A percentile compares a stretch with the other conserved stretches of the same genome.
These are phyloP conservation scores for Nephrocerus scutellatus DNA, from an alignment of 2,888 invertebrate species.

Conservation along the genomic window DNA sequence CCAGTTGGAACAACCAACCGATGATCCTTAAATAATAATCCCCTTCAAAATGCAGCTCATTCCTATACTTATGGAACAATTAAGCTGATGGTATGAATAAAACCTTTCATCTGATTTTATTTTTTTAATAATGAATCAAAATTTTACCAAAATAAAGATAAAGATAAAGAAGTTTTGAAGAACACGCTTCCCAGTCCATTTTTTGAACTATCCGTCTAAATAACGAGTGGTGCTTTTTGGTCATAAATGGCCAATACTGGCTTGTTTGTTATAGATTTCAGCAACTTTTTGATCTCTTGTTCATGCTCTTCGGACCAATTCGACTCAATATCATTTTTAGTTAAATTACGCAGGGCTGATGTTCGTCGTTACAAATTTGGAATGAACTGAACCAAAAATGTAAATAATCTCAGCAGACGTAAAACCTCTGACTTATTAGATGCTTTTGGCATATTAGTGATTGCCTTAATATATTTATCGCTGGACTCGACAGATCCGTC, in stretches of 20 bases:
- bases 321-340: conserved; percentile 20
- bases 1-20: conserved; percentile 10
- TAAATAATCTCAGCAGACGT: conserved; percentile 15
- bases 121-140: conserved; percentile 3
- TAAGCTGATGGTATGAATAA: conserved; percentile 13
- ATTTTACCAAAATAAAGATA: conserved; percentile 20
- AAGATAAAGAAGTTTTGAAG: conserved; percentile 11
- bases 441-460: conserved; percentile 2
- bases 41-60: conserved; percentile 14
- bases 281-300: no score
- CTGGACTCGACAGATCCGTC: no score
- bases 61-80: conserved; percentile 9
- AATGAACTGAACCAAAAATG: conserved; percentile 14
- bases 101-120: conserved; percentile 11
- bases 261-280: no score
- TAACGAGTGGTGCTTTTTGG: conserved; percentile 8
- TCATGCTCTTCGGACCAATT: conserved; percentile 8
- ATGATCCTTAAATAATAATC: conserved; percentile 13
- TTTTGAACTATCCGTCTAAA: conserved; percentile 20
- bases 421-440: conserved; percentile 11
- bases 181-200: conserved; percentile 20
- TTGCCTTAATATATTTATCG: conserved; percentile 4
- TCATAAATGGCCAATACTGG: no score
- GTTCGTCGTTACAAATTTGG: conserved; percentile 15
- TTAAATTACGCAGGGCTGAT: conserved; percentile 14